Conservation (phyloP, 2,797 vertebrate species). For the Macropodus opercularis region DNA sequence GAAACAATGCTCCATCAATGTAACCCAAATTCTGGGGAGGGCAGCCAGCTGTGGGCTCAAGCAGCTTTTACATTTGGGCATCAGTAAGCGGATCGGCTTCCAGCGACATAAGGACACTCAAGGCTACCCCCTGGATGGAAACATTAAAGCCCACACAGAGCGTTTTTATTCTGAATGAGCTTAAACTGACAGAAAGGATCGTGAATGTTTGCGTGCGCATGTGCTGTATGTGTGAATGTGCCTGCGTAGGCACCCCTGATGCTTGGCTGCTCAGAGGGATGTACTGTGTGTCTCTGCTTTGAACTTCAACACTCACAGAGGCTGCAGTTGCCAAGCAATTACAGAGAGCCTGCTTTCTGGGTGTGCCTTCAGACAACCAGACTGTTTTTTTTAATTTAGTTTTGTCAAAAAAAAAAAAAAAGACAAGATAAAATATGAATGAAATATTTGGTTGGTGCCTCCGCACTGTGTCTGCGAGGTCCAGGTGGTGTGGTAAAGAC, state of each 20-base stretch:
- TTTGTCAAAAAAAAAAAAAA: conserved; percentile 31
- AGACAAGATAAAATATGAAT: conserved; percentile 66
- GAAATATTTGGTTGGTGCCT: conserved; percentile 34
- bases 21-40: conserved; percentile 57
- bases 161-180: conserved; percentile 50
- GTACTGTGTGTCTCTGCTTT: conserved; percentile 52
- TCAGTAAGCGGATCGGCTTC: conserved; percentile 8
- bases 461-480: conserved; percentile 47
- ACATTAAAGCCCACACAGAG: conserved; percentile 20
- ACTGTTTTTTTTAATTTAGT: conserved; percentile 8
- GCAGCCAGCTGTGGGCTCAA: conserved; percentile 35
- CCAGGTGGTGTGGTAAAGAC: conserved; percentile 71
- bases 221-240: conserved; percentile 34
- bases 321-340: conserved; percentile 72
- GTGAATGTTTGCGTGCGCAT: conserved; percentile 10
- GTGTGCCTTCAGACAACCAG: conserved; percentile 38
- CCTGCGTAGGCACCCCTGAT: conserved; percentile 52
- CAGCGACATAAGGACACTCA: conserved; percentile 3
- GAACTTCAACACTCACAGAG: conserved; percentile 55
- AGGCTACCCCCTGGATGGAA: conserved; percentile 29
- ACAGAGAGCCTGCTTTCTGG: conserved; percentile 40
- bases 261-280: conserved; percentile 58
- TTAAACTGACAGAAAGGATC: conserved; percentile 43
- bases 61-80: conserved; percentile 24
- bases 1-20: conserved; percentile 61